Percentiles rank a stretch among this genome's conserved stretches.
phyloP scores from a whole-genome alignment of 2,113 vertebrate genomes.

The Buteo buteo region DNA sequence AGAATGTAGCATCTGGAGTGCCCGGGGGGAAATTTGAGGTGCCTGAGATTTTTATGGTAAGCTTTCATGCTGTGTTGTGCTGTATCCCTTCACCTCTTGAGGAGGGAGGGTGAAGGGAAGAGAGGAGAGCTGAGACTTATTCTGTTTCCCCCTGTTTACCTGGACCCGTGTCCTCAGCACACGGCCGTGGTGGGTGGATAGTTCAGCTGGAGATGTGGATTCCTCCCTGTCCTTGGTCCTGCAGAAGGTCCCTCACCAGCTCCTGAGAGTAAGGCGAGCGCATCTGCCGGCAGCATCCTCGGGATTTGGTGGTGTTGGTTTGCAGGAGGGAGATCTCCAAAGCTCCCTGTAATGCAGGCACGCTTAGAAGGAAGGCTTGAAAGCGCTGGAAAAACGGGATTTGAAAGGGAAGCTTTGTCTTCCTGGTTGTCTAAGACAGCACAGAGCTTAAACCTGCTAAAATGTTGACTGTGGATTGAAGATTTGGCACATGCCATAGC shows the following conservation, averaged over 20 bases:
- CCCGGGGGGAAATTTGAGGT: not conserved
- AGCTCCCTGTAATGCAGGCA: not conserved
- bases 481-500: not conserved
- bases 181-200: accelerated
- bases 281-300: not conserved
- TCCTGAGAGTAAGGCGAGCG: accelerated
- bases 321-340: not conserved
- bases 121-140: not conserved
- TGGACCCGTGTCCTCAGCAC: not conserved
- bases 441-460: not conserved
- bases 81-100: accelerated
- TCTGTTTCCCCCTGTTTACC: not conserved
- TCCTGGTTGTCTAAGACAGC: not conserved
- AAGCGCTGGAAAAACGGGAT: not conserved
- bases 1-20: not conserved
- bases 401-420: not conserved
- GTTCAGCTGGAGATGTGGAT: not conserved
- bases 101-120: not conserved
- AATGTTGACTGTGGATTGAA: not conserved
- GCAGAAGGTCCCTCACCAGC: not conserved
- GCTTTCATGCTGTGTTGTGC: not conserved
- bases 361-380: not conserved
- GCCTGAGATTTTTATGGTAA: not conserved
- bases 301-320: not conserved
- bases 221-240: slow-evolving; percentile 49